phyloP scores from a whole-genome alignment of 2,113 vertebrate species.

The Engystomops pustulosus region DNA sequence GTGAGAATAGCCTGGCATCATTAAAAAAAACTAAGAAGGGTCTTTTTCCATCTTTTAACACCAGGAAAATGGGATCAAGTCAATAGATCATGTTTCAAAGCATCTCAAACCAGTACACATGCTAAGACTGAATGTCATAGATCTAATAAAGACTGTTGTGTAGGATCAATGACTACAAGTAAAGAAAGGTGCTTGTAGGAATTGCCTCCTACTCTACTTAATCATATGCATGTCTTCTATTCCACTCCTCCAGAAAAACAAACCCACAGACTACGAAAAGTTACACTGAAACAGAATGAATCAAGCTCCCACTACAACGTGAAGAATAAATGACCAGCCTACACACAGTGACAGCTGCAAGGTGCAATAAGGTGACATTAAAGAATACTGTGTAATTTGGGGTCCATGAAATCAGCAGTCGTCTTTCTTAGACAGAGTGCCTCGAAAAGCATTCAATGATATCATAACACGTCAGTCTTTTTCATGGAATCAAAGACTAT shows the following conservation, averaged over 20 bases:
- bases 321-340: not conserved
- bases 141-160: conserved; percentile 12
- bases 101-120: not conserved
- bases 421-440: not conserved
- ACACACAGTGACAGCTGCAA: not conserved
- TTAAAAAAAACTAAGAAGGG: too few relatives aligned
- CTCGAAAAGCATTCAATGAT: not conserved
- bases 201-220: conserved; percentile 33
- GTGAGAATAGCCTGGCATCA: too few relatives aligned
- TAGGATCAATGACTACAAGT: conserved; percentile 38
- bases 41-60: too few relatives aligned
- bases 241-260: not conserved
- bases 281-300: not conserved
- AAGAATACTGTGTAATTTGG: conserved; percentile 1
- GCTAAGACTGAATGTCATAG: not conserved
- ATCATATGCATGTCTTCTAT: conserved; percentile 34
- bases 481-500: not conserved
- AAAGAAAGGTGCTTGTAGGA: conserved; percentile 9
- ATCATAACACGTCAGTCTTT: not conserved
- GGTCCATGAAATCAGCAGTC: not conserved
- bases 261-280: not conserved
- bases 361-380: conserved; percentile 1
- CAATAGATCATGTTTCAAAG: not conserved
- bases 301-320: not conserved
- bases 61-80: too few relatives aligned